Evolutionary conservation across 2,888 invertebrate species (phyloP).

Genomic region (Leucania comma): DNA sequence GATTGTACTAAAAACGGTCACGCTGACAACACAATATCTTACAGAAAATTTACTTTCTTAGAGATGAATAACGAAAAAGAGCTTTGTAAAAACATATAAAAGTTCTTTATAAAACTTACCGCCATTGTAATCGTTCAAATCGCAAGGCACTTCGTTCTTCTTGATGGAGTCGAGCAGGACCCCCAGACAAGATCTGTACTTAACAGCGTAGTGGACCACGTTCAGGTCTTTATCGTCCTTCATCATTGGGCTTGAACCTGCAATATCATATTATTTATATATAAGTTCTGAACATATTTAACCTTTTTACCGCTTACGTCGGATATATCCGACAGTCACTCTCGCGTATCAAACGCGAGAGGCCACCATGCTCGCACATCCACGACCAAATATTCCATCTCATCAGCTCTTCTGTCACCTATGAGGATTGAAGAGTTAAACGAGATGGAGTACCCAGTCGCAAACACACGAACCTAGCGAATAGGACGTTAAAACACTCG

Average conservation of each 20-base stretch:
- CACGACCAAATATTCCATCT: no score
- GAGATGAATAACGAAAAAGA: neutral
- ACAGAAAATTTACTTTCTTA: no score
- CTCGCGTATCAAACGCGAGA: no score
- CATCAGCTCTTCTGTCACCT: no score
- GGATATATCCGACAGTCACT: no score
- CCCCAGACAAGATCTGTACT: slow-evolving; percentile 83
- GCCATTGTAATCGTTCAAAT: slow-evolving; percentile 78
- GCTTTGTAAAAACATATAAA: neutral
- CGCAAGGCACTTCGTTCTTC: slow-evolving; percentile 68
- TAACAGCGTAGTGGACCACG: slow-evolving; percentile 92
- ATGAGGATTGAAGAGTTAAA: no score
- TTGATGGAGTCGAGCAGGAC: slow-evolving; percentile 85
- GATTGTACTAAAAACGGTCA: no score
- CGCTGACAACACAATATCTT: no score
- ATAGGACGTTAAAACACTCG: no score
- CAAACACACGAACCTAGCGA: no score
- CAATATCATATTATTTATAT: slow-evolving; percentile 6
- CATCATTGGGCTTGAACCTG: slow-evolving; percentile 85
- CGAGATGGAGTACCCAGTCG: no score
- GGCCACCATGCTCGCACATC: no score
- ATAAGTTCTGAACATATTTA: neutral
- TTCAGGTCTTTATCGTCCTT: slow-evolving; percentile 91
- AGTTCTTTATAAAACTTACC: slow-evolving; percentile 67
- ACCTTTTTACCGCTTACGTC: neutral